phyloP scores from a whole-genome alignment of 2,797 vertebrate species.

The Heteromormyrus szaboi region DNA sequence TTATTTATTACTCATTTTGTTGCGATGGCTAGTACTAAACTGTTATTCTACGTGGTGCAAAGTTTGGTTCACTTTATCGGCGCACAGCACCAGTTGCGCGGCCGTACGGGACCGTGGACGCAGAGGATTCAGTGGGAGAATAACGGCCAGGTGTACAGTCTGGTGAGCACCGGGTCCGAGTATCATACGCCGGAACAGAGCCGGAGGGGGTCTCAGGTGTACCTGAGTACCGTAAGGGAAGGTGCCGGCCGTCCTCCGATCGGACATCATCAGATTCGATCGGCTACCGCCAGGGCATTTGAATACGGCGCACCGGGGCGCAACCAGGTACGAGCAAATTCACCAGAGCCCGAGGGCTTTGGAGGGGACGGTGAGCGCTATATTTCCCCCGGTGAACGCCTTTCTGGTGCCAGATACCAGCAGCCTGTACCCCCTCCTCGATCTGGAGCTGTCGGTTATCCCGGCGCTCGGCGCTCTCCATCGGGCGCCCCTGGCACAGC shows the following conservation, averaged over 20 bases:
- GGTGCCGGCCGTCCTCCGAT: not conserved
- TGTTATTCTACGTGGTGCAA: constrained; percentile 34
- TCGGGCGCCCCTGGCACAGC: not conserved
- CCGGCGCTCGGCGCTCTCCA: constrained; percentile 1
- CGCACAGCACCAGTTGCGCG: constrained; percentile 44
- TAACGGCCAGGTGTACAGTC: constrained; percentile 59
- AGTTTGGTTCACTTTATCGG: constrained; percentile 41
- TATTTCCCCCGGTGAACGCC: constrained; percentile 24
- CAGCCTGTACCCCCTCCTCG: not conserved
- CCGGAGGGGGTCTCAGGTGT: constrained; percentile 41
- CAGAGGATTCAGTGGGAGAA: constrained; percentile 63
- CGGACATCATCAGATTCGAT: constrained; percentile 30
- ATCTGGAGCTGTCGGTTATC: not conserved
- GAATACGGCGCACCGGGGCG: not conserved
- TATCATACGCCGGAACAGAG: constrained; percentile 42
- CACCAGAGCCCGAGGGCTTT: constrained; percentile 5
- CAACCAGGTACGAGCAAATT: not conserved
- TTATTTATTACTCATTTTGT: not conserved
- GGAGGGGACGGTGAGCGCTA: constrained; percentile 39
- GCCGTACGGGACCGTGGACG: constrained; percentile 51
- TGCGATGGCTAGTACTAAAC: constrained; percentile 47
- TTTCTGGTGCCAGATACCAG: not conserved
- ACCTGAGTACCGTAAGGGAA: constrained; percentile 42
- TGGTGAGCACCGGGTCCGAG: constrained; percentile 59
- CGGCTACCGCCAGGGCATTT: not conserved